phyloP scores from a whole-genome alignment of 1,140 invertebrate genomes.

The Lepidotrigona ventralis region DNA sequence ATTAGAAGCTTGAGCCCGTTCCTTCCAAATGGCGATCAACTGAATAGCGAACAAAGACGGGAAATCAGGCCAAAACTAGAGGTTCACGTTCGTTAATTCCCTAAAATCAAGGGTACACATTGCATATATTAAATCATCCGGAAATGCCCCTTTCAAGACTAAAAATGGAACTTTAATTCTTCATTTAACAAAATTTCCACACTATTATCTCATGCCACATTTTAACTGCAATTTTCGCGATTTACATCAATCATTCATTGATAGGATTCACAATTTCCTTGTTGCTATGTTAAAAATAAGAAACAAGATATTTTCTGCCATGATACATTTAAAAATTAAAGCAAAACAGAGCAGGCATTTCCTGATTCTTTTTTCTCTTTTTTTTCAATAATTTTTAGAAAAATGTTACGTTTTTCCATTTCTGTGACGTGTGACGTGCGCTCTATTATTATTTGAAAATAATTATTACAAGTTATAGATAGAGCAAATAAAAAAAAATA shows the following conservation, averaged over 20 bases:
- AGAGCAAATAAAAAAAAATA: too few relatives aligned
- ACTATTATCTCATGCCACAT: too few relatives aligned
- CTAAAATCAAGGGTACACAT: not conserved
- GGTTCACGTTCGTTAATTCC: not conserved
- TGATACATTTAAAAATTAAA: not conserved
- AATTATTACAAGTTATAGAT: too few relatives aligned
- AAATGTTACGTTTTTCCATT: not conserved
- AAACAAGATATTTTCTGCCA: not conserved
- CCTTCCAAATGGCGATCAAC: not conserved
- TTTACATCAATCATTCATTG: too few relatives aligned
- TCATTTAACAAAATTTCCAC: too few relatives aligned
- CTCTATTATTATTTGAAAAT: too few relatives aligned
- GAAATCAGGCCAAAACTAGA: not conserved
- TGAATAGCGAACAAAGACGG: not conserved
- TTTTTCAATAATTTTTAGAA: not conserved
- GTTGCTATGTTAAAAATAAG: too few relatives aligned
- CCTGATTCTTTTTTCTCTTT: not conserved
- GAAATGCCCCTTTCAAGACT: not conserved
- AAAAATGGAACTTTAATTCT: too few relatives aligned
- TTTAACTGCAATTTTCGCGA: too few relatives aligned
- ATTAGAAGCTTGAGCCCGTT: not conserved
- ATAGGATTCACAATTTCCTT: too few relatives aligned
- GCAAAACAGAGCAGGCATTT: not conserved
- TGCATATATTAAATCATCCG: not conserved
- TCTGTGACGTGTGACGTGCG: too few relatives aligned